These are phyloP conservation scores for Micromys minutus DNA, from an alignment of 2,113 vertebrate genomes.

Conservation along the genomic window DNA sequence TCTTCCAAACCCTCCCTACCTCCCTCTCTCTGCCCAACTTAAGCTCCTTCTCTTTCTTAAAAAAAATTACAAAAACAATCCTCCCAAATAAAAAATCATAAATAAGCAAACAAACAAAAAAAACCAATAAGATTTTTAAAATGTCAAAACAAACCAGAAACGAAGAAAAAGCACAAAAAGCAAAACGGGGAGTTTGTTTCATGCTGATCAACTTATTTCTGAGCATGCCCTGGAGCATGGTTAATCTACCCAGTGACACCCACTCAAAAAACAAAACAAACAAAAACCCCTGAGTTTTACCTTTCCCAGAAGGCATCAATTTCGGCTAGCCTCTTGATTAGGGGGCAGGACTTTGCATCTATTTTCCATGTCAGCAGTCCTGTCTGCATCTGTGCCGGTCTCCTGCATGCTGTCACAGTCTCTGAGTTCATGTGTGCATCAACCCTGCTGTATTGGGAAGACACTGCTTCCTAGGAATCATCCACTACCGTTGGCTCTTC, in stretches of 20 bases:
- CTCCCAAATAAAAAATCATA: not conserved
- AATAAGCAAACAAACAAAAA: not conserved
- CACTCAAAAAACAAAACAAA: too few relatives aligned
- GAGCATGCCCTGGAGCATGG: not conserved
- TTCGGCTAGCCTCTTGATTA: not conserved
- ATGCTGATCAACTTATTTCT: not conserved
- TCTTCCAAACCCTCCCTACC: not conserved
- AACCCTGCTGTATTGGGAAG: not conserved
- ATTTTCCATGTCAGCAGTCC: not conserved
- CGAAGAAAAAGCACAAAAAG: not conserved
- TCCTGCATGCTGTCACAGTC: not conserved
- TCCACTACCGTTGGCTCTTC: not conserved
- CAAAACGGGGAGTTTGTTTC: not conserved
- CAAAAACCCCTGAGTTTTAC: not conserved
- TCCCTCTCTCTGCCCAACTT: not conserved
- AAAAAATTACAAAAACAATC: not conserved
- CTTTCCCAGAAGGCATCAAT: too few relatives aligned
- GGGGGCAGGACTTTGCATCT: not conserved
- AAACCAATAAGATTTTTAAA: not conserved
- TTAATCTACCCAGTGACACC: not conserved
- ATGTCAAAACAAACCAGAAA: not conserved
- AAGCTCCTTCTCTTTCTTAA: not conserved
- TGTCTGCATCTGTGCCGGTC: not conserved
- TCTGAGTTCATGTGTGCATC: not conserved
- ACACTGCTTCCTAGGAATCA: not conserved